Base-by-base conservation (phyloP, 53 echinoderm and acorn worm genomes). In the Temnopleurus reevesii region DNA sequence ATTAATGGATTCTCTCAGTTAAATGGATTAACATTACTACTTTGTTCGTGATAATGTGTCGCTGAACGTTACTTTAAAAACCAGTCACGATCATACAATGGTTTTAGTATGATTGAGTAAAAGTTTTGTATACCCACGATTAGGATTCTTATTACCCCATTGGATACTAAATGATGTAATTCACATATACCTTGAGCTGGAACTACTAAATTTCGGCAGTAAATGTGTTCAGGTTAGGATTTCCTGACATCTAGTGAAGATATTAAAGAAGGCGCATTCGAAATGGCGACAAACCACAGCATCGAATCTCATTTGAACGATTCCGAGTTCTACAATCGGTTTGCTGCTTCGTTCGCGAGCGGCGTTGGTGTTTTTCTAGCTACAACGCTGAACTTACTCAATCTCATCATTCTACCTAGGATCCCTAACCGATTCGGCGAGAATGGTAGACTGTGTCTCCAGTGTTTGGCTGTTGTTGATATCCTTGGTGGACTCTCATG, bases 391-490 rank as follows among this genome's bases (percentile, higher is more conserved):
- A 87, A 87, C 23, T 18, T 51, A 1, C 71, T 87, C 13, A 87
- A 87, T 33, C 10, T 87, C 46, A 30, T 87, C 12, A 87, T 87
- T 53, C 66, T 87, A 19, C 87, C 87, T 8, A 43, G 53, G 30
- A 87, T 87, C 30, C 87, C 87, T 0, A 87, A 87, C 34, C 64
- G 53, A 4, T 87, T 87, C 34, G 87, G 87, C 1, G 87, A 87
- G 53, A 87, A 87, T 17, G 87, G 87, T 35, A 46, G 87, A 49
- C 53, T 87, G 17, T 87, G 87, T 66, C 87, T 87, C 18, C 87
- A 87, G 21, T 87, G 53, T 17, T 54, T 87, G 49, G 87, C 87
- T 21, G 87, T 87, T 30, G 71, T 87, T 33, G 87, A 87, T 35
- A 87, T 87, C 10, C 33, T 87, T 0, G 87, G 87, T 51, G 87